These are phyloP conservation scores for Anthonomus grandis DNA, from an alignment of 1,140 invertebrate species.

Conservation along the genomic window DNA sequence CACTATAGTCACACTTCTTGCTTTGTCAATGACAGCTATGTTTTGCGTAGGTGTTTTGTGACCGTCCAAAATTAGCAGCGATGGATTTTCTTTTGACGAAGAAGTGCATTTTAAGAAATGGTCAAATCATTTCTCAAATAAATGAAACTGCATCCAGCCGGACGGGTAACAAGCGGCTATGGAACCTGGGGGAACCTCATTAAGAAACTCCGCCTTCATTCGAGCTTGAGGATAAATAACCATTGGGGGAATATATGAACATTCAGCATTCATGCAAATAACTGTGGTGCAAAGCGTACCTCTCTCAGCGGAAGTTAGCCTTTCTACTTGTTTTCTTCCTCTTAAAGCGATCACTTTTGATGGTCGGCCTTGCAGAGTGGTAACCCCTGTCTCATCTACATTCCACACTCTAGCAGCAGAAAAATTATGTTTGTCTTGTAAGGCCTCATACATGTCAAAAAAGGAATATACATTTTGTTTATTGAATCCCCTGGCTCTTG, in stretches of 20 bases:
- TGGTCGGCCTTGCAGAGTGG: conserved; percentile 8
- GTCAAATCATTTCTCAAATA: conserved; percentile 21
- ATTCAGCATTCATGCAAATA: conserved; percentile 44
- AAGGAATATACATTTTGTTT: too few species aligned
- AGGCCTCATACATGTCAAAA: too few species aligned
- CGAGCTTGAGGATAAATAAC: conserved; percentile 31
- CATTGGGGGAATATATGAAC: conserved; percentile 12
- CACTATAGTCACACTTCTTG: too few species aligned
- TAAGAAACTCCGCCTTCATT: conserved; percentile 34
- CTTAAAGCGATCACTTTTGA: conserved; percentile 9
- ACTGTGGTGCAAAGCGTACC: conserved; percentile 48
- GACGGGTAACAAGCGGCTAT: conserved; percentile 17
- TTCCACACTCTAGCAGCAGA: conserved; percentile 17
- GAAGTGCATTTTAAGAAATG: conserved; percentile 18
- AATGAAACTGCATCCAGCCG: conserved; percentile 21
- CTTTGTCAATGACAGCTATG: too few species aligned
- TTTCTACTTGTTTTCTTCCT: conserved; percentile 19
- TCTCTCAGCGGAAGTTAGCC: conserved; percentile 6
- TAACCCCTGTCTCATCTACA: conserved; percentile 15
- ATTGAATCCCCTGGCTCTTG: too few species aligned
- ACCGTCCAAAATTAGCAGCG: too few species aligned
- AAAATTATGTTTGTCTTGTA: too few species aligned
- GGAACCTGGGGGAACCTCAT: conserved; percentile 12
- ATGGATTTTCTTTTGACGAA: too few species aligned
- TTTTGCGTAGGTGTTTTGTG: too few species aligned